Base-by-base conservation (phyloP, 2,888 invertebrate species). In the Ashinkailepas kermadecensis region DNA sequence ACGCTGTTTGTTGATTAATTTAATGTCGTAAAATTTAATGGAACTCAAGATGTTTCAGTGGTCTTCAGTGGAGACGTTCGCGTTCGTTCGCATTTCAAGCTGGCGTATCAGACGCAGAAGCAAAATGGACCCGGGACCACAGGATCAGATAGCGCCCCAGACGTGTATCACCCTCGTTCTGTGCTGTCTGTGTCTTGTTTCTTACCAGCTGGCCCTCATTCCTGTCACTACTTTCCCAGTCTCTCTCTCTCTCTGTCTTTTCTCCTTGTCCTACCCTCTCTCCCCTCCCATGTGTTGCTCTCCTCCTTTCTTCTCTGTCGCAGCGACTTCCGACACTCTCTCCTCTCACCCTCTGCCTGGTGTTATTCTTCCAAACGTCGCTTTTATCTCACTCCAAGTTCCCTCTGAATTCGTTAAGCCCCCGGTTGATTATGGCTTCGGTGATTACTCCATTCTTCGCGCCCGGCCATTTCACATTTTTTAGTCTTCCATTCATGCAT, bases 181-280 rank as follows among this genome's bases (percentile, higher is more conserved):
- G 39, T 39, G 39, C 39, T 39, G 39, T 39, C 39, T 39, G 39
- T 39, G 39, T 39, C 39, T 39, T 39, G 39, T 4, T 39, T 4
- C 39, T 39, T 4, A 39, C 39, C 39, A 39, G 2, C 39, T 39
- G 39, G 39, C 39, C 39, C 39, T 39, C 2, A 39, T 39, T 39
- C 39, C 39, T 39, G 39, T 39, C 39, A 4, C 39, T 39, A 39
- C 39, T 39, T 39, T 39, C 39, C 39, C 39, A 39, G 39, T 80
- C 58, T 80, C 80, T 81, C 56, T 81, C 64, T 81, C 64, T 81
- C 59, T 81, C 81, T 81, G 18, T 81, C 81, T 81, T 39, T 81
- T 23, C 59, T 62, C 59, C 81, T 81, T 81, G 39, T 64, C 9
- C 59, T 39, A 39, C 2, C 39, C 39, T 62, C 23, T 56, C 56